phyloP scores from a whole-genome alignment of 1,140 invertebrate genomes.

The Propsilocerus akamusi region DNA sequence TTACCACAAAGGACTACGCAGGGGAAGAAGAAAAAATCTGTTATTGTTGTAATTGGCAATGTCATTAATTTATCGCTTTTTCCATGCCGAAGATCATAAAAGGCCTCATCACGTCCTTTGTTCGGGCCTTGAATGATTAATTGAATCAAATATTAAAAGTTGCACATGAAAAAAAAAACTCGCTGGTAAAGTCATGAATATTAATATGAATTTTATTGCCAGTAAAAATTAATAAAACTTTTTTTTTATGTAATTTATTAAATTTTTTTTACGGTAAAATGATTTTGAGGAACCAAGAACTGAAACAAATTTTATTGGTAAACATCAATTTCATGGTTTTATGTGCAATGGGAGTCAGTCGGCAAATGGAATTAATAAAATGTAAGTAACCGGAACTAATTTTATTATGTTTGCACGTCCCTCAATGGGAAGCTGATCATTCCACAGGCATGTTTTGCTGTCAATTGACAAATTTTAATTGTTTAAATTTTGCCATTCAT shows the following conservation, averaged over 20 bases:
- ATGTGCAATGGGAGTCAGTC: not conserved
- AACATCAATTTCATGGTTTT: conserved; percentile 1
- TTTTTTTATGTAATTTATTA: too few species aligned
- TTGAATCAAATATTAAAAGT: not conserved
- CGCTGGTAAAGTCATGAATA: too few species aligned
- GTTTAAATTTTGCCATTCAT: too few species aligned
- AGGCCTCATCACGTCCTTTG: conserved; percentile 1
- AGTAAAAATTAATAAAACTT: too few species aligned
- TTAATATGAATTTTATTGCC: too few species aligned
- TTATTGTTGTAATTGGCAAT: conserved; percentile 3
- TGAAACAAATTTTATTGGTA: not conserved
- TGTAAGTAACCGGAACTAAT: conserved; percentile 3
- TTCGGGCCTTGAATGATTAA: not conserved
- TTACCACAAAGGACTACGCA: too few species aligned
- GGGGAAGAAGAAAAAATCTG: conserved; percentile 1
- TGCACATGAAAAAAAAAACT: too few species aligned
- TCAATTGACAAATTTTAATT: too few species aligned
- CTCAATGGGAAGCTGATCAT: not conserved
- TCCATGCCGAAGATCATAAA: conserved; percentile 2
- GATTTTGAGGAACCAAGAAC: too few species aligned
- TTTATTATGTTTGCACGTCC: not conserved
- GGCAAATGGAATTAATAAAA: not conserved
- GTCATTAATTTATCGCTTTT: conserved; percentile 3
- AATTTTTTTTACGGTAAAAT: too few species aligned
- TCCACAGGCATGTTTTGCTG: too few species aligned